These are phyloP conservation scores for Leptinotarsa tumamoca DNA, from an alignment of 2,888 invertebrate genomes.

Conservation along the genomic window DNA sequence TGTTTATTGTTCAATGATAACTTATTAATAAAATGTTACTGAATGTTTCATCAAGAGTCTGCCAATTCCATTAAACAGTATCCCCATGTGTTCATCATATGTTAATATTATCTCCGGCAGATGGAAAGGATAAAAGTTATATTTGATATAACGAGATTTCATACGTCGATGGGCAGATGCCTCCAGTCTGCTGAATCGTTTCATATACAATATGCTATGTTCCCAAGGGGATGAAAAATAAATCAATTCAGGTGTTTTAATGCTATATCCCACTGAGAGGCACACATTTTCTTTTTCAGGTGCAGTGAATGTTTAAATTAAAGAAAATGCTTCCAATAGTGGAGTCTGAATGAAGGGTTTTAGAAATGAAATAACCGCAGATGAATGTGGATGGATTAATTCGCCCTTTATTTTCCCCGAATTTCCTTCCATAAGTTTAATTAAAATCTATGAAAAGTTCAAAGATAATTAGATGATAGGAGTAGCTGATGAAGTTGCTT, in stretches of 20 bases:
- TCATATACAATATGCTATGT: conserved; percentile 4
- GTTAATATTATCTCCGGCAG: not conserved
- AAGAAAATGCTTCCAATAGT: not conserved
- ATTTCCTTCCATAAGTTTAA: too few species aligned
- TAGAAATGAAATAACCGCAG: not conserved
- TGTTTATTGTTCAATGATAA: too few species aligned
- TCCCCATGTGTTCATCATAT: not conserved
- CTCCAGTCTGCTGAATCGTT: not conserved
- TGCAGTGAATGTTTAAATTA: not conserved
- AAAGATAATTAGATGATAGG: too few species aligned
- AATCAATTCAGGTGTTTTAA: conserved; percentile 10
- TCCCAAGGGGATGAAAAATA: conserved; percentile 13
- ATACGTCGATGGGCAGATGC: conserved; percentile 2
- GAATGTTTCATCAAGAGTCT: too few species aligned
- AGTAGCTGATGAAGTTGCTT: too few species aligned
- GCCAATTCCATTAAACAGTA: too few species aligned
- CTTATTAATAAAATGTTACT: too few species aligned
- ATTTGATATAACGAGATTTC: conserved; percentile 6
- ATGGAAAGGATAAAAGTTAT: conserved; percentile 1
- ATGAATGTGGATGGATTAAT: too few species aligned
- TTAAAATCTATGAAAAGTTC: too few species aligned
- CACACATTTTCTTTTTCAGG: not conserved
- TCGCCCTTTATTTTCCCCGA: too few species aligned
- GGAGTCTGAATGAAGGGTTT: not conserved
- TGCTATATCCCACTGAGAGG: not conserved